Conservation (phyloP, 2,888 invertebrate genomes). For the Lamproptera curius region DNA sequence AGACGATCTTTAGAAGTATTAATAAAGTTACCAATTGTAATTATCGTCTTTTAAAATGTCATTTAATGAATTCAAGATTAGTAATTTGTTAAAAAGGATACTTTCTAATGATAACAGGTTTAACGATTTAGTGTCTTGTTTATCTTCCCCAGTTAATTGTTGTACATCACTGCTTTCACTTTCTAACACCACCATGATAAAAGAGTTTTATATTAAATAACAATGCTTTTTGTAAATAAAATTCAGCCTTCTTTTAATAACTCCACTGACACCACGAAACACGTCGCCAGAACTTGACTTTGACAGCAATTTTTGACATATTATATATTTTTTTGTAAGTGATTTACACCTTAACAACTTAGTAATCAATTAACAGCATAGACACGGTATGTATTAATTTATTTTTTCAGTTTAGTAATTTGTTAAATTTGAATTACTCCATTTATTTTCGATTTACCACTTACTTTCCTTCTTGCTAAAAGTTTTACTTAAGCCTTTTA, state of each 20-base stretch:
- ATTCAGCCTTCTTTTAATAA: not conserved
- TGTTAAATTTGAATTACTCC: no score
- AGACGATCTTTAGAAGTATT: no score
- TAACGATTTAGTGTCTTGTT: constrained; percentile 53
- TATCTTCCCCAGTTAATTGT: constrained; percentile 45
- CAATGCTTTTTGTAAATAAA: constrained; percentile 1
- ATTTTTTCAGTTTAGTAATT: no score
- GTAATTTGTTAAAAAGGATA: constrained; percentile 63
- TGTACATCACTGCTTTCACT: constrained; percentile 58
- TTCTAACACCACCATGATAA: constrained; percentile 60
- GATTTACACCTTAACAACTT: no score
- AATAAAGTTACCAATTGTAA: no score
- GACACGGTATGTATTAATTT: no score
- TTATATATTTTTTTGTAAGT: no score
- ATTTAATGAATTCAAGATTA: not conserved
- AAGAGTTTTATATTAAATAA: not conserved
- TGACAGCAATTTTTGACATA: constrained; percentile 19
- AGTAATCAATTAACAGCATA: no score
- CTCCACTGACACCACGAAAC: constrained; percentile 12
- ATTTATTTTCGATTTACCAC: no score
- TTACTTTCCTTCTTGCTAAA: no score
- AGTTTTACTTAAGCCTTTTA: no score
- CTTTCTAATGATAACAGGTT: constrained; percentile 73
- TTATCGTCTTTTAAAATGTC: no score
- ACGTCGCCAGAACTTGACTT: constrained; percentile 20